Conservation (phyloP, 2,888 invertebrate species). For the Leucania comma region DNA sequence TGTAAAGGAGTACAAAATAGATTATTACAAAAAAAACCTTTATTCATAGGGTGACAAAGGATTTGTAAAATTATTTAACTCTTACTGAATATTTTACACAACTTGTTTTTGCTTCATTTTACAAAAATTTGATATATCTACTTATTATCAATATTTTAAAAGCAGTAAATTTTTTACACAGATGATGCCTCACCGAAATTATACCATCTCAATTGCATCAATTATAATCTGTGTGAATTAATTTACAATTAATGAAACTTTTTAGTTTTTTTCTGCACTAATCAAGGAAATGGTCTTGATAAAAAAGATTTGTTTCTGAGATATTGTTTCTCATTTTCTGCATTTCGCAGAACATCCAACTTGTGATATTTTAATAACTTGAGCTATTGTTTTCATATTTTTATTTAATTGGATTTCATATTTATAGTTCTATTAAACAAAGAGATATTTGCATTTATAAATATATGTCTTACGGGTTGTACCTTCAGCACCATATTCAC, state of each 20-base stretch:
- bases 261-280: conserved; percentile 59
- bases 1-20: conserved; percentile 32
- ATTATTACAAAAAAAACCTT: conserved; percentile 12
- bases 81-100: conserved; percentile 18
- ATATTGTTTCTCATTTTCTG: conserved; percentile 52
- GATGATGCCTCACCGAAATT: conserved; percentile 7
- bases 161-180: conserved; percentile 59
- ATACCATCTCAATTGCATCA: background rate
- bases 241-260: conserved; percentile 48
- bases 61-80: conserved; percentile 30
- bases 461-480: conserved; percentile 37
- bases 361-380: conserved; percentile 64
- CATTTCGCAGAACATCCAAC: conserved; percentile 53
- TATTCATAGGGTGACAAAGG: conserved; percentile 15
- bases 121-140: conserved; percentile 31
- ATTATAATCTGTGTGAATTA: conserved; percentile 50
- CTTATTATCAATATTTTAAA: conserved; percentile 49
- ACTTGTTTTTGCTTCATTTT: conserved; percentile 67
- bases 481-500: conserved; percentile 15
- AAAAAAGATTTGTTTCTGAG: conserved; percentile 49
- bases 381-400: conserved; percentile 63
- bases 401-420: conserved; percentile 60
- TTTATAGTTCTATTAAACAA: conserved; percentile 54
- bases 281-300: conserved; percentile 49
- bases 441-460: conserved; percentile 69